Percentiles rank a stretch among this genome's conserved stretches.
Evolutionary conservation across 2,888 invertebrate genomes (phyloP).

Genomic region (Mythimna lalbum): DNA sequence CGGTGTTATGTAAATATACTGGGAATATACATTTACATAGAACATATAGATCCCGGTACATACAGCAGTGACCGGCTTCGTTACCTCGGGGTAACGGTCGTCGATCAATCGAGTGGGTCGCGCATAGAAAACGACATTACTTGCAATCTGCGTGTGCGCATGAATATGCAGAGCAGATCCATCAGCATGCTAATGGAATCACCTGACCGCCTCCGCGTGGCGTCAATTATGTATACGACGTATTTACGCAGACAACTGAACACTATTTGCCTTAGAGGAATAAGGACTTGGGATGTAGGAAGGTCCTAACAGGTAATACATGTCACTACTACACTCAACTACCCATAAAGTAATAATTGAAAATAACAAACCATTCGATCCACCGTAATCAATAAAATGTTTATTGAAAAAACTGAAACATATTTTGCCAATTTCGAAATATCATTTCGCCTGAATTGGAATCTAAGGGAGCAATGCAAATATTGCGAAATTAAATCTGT

Average conservation of each 20-base stretch:
- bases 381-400: too few relatives aligned
- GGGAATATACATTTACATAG: conserved; percentile 5
- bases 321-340: background rate
- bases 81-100: conserved; percentile 60
- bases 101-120: conserved; percentile 64
- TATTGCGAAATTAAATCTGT: conserved; percentile 16
- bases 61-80: conserved; percentile 49
- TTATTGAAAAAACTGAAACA: background rate
- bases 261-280: conserved; percentile 2
- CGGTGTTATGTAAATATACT: conserved; percentile 34
- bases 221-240: conserved; percentile 65
- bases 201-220: conserved; percentile 64
- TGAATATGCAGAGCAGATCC: conserved; percentile 76
- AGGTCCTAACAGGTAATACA: background rate
- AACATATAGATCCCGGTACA: conserved; percentile 29
- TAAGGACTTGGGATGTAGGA: background rate
- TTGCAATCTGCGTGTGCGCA: conserved; percentile 65
- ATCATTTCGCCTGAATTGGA: too few relatives aligned
- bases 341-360: background rate
- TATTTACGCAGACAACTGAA: conserved; percentile 53
- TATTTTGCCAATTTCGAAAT: background rate
- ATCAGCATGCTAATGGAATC: conserved; percentile 76
- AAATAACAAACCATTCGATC: background rate
- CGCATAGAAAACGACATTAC: conserved; percentile 64
- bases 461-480: background rate